Evolutionary conservation across 2,888 invertebrate species (phyloP), one percentile per base, ranked within the genome.

Genomic region (Drosophila meridionalis): DNA sequence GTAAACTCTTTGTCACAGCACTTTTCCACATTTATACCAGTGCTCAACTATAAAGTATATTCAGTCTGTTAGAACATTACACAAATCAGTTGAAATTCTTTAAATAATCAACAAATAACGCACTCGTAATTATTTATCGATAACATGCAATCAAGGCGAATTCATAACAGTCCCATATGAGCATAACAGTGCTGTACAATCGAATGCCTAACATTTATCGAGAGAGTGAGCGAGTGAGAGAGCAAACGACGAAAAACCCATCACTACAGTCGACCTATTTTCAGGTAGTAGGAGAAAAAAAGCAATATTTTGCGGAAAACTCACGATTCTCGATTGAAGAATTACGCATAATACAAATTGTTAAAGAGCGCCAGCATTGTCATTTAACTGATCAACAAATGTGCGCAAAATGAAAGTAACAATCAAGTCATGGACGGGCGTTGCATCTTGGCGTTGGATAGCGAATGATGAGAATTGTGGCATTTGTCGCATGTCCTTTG

Each of bases 401-500:
- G 87, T 83, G 87, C 73, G 66, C 84, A 92, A 91, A 91, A 92
- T 92, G 92, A 92, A 93, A 92, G 90, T 92, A 65, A 93, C 87
- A 92, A 92, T 92, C 64, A 92, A 93, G 89, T 93, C 92, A 73
- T 99, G 98, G 98, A 97, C 97, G 81, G 98, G 98, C 79, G 98
- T 99, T 73, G 99, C 99, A 85, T 97, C 98, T 92, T 99, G 99
- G 99, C 96, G 97, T 92, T 99, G 99, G 99, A 96, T 98, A 82
- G 99, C 99, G 32, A 99, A 99, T 93, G 99, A 99, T 94, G 99
- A 99, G 93, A 99, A 98, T 92, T 99, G 99, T 92, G 99, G 99
- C 69, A 99, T 99, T 92, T 99, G 99, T 94, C 97, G 99, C 75
- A 98, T 99, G 97, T 97, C 99, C 57, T 99, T 99, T 94, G 99